Evolutionary conservation across 1,140 invertebrate species (phyloP), one percentile per base, ranked within the genome.

Genomic region (Zaprionus davidi): DNA sequence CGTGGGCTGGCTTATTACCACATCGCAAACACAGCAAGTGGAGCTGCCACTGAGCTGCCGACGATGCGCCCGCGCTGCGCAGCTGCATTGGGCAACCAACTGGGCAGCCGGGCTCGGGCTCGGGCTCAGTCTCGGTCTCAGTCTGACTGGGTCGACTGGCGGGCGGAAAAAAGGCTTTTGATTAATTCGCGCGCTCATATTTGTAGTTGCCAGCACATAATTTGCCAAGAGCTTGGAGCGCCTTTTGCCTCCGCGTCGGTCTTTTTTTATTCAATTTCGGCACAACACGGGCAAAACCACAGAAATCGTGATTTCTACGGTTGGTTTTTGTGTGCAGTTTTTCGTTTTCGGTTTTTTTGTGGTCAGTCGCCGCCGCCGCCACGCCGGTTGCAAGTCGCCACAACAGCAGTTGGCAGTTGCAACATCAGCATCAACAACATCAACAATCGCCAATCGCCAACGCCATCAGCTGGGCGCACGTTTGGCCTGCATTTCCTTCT

Each of bases 121-220:
- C 26, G 5, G 26, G 5, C 26, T 6, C 26, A 31, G 28, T 9
- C 12, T 15, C 28, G 0, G 38, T 3, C 36, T 38, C 12, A 7
- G 15, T 13, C 5, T 13, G 20, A 51, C 46, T 51, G 46, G 20
- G 46, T 11, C 20, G 20, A 4, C 44, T 49, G 46, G 46, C 46
- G 46, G 46, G 12, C 46, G 46, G 71, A 76, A 73, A 79, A 77
- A 69, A 80, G 78, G 34, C 84, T 84, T 87, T 88, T 88, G 84
- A 88, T 88, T 88, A 88, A 88, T 88, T 88, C 84, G 84, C 84
- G 78, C 78, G 71, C 85, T 88, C 84, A 88, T 88, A 88, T 88
- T 88, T 88, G 84, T 87, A 88, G 85, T 84, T 90, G 85, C 84
- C 84, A 88, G 84, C 85, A 90, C 78, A 88, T 88, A 88, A 88